phyloP scores from a whole-genome alignment of 2,888 invertebrate species.

The Drosophila yooni region DNA sequence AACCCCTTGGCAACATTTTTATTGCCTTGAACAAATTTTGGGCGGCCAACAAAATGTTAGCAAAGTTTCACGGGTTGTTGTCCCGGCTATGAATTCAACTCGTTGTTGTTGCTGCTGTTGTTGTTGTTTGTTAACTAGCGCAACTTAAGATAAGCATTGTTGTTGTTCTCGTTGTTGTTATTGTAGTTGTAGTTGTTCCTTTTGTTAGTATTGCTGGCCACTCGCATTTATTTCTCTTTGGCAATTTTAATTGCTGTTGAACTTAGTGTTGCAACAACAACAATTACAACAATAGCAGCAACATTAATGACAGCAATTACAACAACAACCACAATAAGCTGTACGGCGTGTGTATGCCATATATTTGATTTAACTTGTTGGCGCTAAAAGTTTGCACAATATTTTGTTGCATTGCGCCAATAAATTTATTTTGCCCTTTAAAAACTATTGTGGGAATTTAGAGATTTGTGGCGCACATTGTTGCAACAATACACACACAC shows the following conservation, averaged over 20 bases:
- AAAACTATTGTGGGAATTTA: slow-evolving; percentile 79
- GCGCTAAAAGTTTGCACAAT: slow-evolving; percentile 60
- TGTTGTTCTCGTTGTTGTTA: slow-evolving; percentile 16
- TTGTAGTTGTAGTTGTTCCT: slow-evolving; percentile 6
- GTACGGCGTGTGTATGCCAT: slow-evolving; percentile 60
- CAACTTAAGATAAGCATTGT: slow-evolving; percentile 66
- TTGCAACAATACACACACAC: slow-evolving; percentile 40
- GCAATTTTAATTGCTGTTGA: slow-evolving; percentile 77
- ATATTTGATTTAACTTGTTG: slow-evolving; percentile 81
- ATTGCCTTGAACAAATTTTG: slow-evolving; percentile 67
- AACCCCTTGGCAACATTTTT: slow-evolving; percentile 67
- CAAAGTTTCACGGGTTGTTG: slow-evolving; percentile 70
- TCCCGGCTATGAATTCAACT: slow-evolving; percentile 48
- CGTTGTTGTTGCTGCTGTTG: slow-evolving; percentile 22
- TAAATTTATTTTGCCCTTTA: slow-evolving; percentile 73
- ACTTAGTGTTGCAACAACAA: slow-evolving; percentile 62
- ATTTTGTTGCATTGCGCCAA: slow-evolving; percentile 66
- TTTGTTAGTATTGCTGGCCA: slow-evolving; percentile 24
- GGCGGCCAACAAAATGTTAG: slow-evolving; percentile 62
- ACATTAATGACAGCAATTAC: slow-evolving; percentile 53
- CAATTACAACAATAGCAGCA: slow-evolving; percentile 31
- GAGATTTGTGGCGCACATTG: slow-evolving; percentile 69
- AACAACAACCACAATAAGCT: slow-evolving; percentile 31
- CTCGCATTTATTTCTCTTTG: slow-evolving; percentile 66
- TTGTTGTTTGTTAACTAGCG: slow-evolving; percentile 59